Evolutionary conservation across 2,888 invertebrate species (phyloP), one percentile per base, ranked within the genome.

Genomic region (Crioceris asparagi): DNA sequence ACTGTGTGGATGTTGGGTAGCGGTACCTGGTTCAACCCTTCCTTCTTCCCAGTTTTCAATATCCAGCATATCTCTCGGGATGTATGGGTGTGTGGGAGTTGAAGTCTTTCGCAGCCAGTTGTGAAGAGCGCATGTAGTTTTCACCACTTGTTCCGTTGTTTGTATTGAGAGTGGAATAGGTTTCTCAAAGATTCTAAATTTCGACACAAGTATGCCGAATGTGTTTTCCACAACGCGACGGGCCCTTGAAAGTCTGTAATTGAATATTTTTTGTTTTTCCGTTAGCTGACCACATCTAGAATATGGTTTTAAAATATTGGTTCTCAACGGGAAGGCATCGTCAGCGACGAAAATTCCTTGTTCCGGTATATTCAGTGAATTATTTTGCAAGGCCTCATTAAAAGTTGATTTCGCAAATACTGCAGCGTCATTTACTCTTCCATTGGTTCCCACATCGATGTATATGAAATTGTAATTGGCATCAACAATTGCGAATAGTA

Each of bases 211-310:
- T 14, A 50, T 43, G 4, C 49, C 48, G 37, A 50, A 50, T 4
- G 42, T 46, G 37, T 50, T 52, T 41, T 52, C 49, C 7, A 43
- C 40, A 31, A 49, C 37, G 32, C 49, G 39, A 36, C 48, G 38
- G 17, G 45, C 45, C 18, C 49, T 36, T 10, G 43, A 45, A 29
- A 50, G 32, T 17, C 52, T 18, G 30, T 49, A 47, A 34, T 46
- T 50, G 32, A 44, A 50, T 29, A 48, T 36, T 31, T 44, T 44
- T 32, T 43, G 25, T 37, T 39, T 16, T 5, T 15, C 5, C 5
- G 31, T 31, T 5, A 12, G 31, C 11, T 6, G 7, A 21, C 21
- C 21, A 21, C 21, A 7, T 21, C 21, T 6, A 6, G 21, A 21
- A 21, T 21, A 21, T 6, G 21, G 21, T 21, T 21, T 21, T 10